Conservation (phyloP, 2,888 invertebrate species). For the Pollenia labialis region DNA sequence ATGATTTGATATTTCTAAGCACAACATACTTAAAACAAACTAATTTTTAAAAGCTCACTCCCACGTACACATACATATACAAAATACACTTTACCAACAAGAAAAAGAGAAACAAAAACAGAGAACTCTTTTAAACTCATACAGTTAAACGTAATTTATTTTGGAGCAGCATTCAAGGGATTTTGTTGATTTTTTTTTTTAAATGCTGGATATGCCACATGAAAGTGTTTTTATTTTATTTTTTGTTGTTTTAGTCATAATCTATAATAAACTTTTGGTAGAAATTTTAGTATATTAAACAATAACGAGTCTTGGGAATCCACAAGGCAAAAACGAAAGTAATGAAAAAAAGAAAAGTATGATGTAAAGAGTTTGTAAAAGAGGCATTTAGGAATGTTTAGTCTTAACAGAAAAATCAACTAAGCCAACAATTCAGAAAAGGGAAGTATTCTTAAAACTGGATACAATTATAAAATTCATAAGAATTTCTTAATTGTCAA, state of each 20-base stretch:
- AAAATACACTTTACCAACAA: neutral
- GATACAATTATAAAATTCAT: no score
- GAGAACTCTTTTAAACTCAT: neutral
- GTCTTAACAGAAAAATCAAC: neutral
- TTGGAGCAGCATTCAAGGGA: conserved; percentile 48
- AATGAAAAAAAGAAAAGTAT: conserved; percentile 6
- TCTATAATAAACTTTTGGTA: conserved; percentile 51
- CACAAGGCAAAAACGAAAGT: neutral
- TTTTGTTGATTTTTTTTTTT: conserved; percentile 2
- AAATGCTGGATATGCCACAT: no score
- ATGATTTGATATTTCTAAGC: conserved; percentile 10
- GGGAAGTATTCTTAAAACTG: neutral
- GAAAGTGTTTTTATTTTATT: no score
- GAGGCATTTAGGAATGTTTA: neutral
- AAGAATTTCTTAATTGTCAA: no score
- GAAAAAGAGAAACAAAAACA: conserved; percentile 2
- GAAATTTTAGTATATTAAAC: conserved; percentile 51
- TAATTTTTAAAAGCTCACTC: neutral
- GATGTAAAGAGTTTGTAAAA: neutral
- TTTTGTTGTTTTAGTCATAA: neutral
- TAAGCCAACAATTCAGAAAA: neutral
- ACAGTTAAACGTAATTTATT: conserved; percentile 51
- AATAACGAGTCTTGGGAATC: conserved; percentile 8
- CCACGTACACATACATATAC: no score
- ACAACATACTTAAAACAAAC: neutral